Conservation (phyloP, 2,888 invertebrate species). For the Resseliella maxima region DNA sequence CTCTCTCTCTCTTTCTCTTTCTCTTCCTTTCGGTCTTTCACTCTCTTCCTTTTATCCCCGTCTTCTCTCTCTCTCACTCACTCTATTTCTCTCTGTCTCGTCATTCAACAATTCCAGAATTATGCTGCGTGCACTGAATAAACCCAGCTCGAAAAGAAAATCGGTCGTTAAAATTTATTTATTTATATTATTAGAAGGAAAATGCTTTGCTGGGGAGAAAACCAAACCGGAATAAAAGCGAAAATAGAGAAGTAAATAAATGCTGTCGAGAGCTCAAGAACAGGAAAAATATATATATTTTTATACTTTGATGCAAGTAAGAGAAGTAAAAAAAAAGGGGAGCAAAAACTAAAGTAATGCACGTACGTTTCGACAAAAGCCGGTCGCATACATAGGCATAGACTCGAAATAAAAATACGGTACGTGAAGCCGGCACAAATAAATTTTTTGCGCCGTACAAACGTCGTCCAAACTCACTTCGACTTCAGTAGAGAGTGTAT, state of each 20-base stretch:
- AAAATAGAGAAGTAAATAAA: neutral
- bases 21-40: neutral
- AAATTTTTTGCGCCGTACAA: no score
- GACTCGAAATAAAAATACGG: no score
- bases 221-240: neutral
- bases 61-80: neutral
- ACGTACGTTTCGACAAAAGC: neutral
- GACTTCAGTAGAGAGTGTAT: no score
- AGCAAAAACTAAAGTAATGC: neutral
- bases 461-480: no score
- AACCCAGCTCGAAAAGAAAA: neutral
- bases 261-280: neutral
- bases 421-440: no score
- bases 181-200: neutral
- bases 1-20: neutral
- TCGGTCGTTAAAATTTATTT: slow-evolving; percentile 53
- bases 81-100: neutral
- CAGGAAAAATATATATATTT: neutral
- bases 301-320: neutral
- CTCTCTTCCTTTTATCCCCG: neutral
- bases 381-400: neutral
- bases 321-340: neutral
- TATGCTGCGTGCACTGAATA: neutral
- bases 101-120: neutral
- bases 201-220: no score